phyloP scores from a whole-genome alignment of 2,888 invertebrate genomes.

The Drosophila sordidula region DNA sequence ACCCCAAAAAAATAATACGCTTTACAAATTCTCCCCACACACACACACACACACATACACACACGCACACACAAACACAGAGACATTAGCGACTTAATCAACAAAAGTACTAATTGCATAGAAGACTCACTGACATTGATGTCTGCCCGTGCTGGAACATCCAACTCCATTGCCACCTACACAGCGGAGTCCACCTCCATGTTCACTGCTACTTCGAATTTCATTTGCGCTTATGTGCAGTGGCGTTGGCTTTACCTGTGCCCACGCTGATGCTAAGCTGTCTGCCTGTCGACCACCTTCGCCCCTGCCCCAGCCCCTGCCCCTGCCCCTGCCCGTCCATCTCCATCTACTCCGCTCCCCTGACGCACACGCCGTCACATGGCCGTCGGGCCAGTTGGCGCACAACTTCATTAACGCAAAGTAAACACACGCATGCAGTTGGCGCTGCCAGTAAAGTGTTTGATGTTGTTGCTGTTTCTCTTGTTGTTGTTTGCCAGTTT shows the following conservation, averaged over 20 bases:
- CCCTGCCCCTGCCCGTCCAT: not conserved
- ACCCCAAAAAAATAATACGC: conserved; percentile 10
- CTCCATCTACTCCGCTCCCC: not conserved
- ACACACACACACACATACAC: not conserved
- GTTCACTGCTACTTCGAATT: conserved; percentile 65
- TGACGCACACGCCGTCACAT: conserved; percentile 23
- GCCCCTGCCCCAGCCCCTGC: not conserved
- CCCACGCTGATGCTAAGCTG: conserved; percentile 61
- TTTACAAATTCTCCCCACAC: conserved; percentile 14
- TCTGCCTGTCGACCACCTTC: conserved; percentile 24
- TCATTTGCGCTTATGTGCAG: conserved; percentile 73
- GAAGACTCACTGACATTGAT: conserved; percentile 76
- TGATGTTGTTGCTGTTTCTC: conserved; percentile 65
- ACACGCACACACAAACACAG: not conserved
- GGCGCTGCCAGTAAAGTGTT: conserved; percentile 70
- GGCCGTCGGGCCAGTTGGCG: conserved; percentile 29
- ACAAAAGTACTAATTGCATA: conserved; percentile 80
- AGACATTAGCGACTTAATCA: conserved; percentile 68
- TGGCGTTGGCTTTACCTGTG: conserved; percentile 61
- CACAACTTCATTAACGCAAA: conserved; percentile 79
- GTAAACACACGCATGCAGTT: conserved; percentile 79
- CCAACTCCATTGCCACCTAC: conserved; percentile 26
- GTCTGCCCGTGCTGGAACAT: conserved; percentile 43
- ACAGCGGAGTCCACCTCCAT: not conserved
- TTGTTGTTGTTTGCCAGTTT: conserved; percentile 55